Evolutionary conservation across 2,797 vertebrate genomes (phyloP).

Genomic region (Trichosurus vulpecula): DNA sequence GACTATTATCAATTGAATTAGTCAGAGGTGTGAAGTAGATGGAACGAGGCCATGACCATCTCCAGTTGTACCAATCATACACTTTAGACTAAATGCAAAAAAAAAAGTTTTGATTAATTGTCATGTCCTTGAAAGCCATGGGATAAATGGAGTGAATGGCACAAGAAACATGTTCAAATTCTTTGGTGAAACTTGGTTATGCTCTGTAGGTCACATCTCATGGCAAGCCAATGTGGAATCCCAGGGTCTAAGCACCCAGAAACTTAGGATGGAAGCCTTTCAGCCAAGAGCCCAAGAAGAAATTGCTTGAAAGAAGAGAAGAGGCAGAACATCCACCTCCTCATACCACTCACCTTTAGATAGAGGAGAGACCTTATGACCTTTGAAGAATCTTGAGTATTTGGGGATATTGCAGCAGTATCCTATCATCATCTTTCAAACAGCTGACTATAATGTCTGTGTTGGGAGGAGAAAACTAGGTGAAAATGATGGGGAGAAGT

Average conservation of each 20-base stretch:
- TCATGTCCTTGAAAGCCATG: not conserved
- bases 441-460: not conserved
- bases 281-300: not conserved
- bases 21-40: not conserved
- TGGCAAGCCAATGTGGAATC: not conserved
- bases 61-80: not conserved
- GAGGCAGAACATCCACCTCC: not conserved
- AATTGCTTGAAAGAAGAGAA: not conserved
- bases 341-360: not conserved
- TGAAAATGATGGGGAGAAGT: not conserved
- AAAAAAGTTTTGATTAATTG: not conserved
- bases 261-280: not conserved
- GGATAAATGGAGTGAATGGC: not conserved
- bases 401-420: not conserved
- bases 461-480: not conserved
- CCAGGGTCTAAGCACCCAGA: not conserved
- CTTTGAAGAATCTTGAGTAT: not conserved
- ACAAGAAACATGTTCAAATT: not conserved
- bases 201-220: not conserved
- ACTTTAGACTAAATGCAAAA: not conserved
- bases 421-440: not conserved
- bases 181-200: not conserved
- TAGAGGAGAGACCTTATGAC: not conserved
- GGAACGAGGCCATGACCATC: not conserved
- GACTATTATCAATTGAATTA: not conserved